Evolutionary conservation across 1,140 invertebrate species (phyloP), one percentile per base, ranked within the genome.

Genomic region (Halesus radiatus): DNA sequence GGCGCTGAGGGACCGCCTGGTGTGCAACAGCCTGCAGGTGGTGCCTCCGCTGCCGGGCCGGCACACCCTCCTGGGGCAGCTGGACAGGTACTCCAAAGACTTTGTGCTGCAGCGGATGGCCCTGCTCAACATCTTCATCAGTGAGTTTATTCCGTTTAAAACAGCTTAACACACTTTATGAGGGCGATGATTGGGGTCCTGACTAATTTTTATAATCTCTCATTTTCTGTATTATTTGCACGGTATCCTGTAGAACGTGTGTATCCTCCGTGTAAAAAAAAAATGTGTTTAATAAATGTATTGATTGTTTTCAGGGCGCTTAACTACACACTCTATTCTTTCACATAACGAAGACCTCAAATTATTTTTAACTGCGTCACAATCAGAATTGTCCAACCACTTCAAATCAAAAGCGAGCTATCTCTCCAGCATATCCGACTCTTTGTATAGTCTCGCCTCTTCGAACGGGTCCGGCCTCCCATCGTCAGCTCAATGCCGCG

Each of bases 11-110:
- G 82, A 83, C n/a, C 58, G 82, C n/a, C 56, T 83, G 6, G 80
- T 77, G 8, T 58, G 75, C 10, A 52, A 23, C 15, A 81, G 75
- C 45, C 66, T 81, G 13, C 80, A 81, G 72, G 68, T 83, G 50
- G 78, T 83, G 16, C 80, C 82, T 93, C 94, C 94, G 22, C 88
- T 95, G 84, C 94, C 94, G 73, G 93, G 91, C 76, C 95, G 95
- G 84, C 94, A 95, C 86, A 92, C 92, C 18, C 84, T 95, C 29
- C 87, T 94, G 62, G 93, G 92, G 23, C 93, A 93, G 84, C 85
- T 95, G 73, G 94, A 95, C 87, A 89, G 94, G 60, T 95, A 94
- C 87, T 94, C 94, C 81, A 92, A 93, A 86, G 93, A 95, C 83
- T 95, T 95, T 87, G 92, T 95, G 66, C 87, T 93, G 80, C 90